Evolutionary conservation across 2,797 vertebrate species (phyloP).

Genomic region (Schizopygopsis malacanthus): DNA sequence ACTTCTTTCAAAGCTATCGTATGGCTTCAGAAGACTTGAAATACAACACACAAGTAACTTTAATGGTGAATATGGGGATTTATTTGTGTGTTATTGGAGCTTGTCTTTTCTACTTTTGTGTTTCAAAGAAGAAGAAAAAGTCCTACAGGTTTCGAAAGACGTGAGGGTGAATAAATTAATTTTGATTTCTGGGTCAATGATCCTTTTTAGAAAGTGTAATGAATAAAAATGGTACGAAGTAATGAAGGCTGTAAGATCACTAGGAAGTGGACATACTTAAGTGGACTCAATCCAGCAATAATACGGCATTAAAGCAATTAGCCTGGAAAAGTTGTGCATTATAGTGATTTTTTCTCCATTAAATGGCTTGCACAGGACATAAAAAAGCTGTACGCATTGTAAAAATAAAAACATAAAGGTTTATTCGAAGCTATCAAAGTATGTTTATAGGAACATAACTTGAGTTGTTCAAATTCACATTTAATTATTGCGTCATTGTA

Average conservation of each 20-base stretch:
- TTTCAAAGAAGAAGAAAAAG: not conserved
- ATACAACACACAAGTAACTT: not conserved
- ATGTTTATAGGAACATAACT: not conserved
- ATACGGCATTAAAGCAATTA: not conserved
- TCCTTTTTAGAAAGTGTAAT: not conserved
- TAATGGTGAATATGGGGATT: not conserved
- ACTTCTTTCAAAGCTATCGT: not conserved
- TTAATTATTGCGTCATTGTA: not conserved
- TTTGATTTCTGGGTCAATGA: not conserved
- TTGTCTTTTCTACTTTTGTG: not conserved
- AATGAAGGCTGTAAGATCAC: not conserved
- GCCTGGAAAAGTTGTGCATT: not conserved
- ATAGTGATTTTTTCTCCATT: not conserved
- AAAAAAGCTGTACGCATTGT: not conserved
- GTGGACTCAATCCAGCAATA: not conserved
- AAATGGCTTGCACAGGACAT: not conserved
- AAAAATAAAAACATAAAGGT: not conserved
- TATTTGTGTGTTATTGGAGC: not conserved
- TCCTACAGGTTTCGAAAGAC: not conserved
- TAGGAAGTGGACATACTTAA: not conserved
- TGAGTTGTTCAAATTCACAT: not conserved
- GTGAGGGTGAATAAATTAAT: not conserved
- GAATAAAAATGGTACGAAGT: not conserved
- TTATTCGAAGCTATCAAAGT: not conserved
- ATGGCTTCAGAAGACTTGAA: not conserved